Evolutionary conservation across 2,113 vertebrate genomes (phyloP), one percentile per base, ranked within the genome.

Genomic region (Tetrax tetrax): DNA sequence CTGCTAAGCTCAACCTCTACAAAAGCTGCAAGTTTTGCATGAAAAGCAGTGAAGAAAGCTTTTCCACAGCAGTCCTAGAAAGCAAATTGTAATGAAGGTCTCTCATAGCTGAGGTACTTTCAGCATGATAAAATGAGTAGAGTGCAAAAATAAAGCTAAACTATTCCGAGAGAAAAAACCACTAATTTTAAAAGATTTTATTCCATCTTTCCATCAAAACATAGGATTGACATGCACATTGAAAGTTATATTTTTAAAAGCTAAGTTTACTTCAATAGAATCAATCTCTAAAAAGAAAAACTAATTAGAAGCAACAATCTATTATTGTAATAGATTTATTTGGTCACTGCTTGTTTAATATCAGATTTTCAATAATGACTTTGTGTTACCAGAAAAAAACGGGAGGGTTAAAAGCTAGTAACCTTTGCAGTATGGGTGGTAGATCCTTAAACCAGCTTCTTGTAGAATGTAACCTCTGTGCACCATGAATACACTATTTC

Each of bases 131-230:
- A 82, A 84, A 81, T 71, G 1, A 1, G 1, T 9, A 31, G 13
- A 63, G 7, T 21, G 7, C 8, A 84, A 82, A 84, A 84, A 57
- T 29, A 65, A 75, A 64, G 7, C 7, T 61, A 83, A 89, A 66
- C 1, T 12, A 31, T 63, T 87, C 7, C 10, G 82, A 69, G 18
- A 41, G 6, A 2, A 27, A 47, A 57, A 74, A 3, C 0, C 0
- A 3, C 14, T 25, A 14, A 4, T n/a, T 13, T 31, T n/a, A 45
- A 13, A 22, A 37, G 28, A 29, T 50, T 24, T 23, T 78, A 10
- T 48, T 81, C 17, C 9, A 7, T 50, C 9, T 76, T 68, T 60
- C 33, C 4, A 70, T 31, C 14, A 47, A 77, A 75, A 82, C 6
- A 6, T 47, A 33, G 6, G 24, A 25, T n/a, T 54, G 28, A 13